Evolutionary conservation across 2,113 vertebrate species (phyloP), one percentile per base, ranked within the genome.

Genomic region (Onychostoma macrolepis): DNA sequence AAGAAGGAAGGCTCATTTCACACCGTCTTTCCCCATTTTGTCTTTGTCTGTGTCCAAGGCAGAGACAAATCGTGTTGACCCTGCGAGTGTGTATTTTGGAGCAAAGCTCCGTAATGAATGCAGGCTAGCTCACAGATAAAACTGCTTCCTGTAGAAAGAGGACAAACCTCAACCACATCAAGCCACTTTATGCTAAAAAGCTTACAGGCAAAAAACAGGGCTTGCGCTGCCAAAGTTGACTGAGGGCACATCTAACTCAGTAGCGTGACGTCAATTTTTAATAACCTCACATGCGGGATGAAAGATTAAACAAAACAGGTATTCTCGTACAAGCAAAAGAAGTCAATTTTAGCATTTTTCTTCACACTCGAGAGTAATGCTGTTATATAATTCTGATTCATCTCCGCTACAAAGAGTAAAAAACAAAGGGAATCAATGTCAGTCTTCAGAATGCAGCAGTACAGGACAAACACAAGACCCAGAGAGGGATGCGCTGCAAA

Each of bases 11-110:
- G 75, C 72, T 86, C 79, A 85, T 88, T 88, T 87, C 86, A 87
- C 86, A 88, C 86, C 69, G 83, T 88, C 89, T 86, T 84, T 87
- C 89, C 84, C 92, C 93, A 93, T 93, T 91, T 90, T 88, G 88
- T 87, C 84, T 83, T 76, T 74, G 87, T 88, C 88, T 48, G 83
- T 83, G 48, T 86, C 78, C 53, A 71, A 90, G 88, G 90, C 90
- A 91, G 87, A 89, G 85, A 91, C 89, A 89, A 88, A 90, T 89
- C 72, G 71, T 69, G 65, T 75, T 86, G 83, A 86, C 84, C 86
- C 90, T 86, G 80, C 19, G 71, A 77, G 80, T 85, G 87, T 87
- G 88, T 87, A 86, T 85, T 75, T 83, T 87, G 85, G 87, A 86
- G 86, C 80, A 86, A 81, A 86, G 72, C 88, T 86, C 76, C 56